These are phyloP conservation scores for Chlorodrepanis virens DNA, from an alignment of 2,113 vertebrate species.

Conservation along the genomic window DNA sequence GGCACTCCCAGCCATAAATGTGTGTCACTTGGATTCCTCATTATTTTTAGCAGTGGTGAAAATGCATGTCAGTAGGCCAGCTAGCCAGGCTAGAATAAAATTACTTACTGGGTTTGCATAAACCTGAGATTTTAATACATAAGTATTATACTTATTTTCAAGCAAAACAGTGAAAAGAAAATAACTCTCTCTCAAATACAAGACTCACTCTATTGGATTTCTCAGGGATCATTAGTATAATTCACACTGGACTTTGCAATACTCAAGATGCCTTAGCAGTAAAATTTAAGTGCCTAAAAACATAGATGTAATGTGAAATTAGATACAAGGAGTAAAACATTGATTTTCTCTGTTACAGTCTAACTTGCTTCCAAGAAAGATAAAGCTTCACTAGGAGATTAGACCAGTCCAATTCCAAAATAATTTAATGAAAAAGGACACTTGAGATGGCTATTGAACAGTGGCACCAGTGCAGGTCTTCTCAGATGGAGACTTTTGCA, in stretches of 20 bases:
- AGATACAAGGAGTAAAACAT: conserved; percentile 34
- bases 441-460: not conserved
- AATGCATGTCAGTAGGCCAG: conserved; percentile 58
- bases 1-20: conserved; percentile 54
- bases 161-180: conserved; percentile 24
- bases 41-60: conserved; percentile 68
- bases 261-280: not conserved
- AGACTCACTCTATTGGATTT: not conserved
- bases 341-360: conserved; percentile 23
- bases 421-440: not conserved
- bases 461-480: rapidly evolving
- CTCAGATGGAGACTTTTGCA: not conserved
- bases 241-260: not conserved
- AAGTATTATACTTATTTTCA: conserved; percentile 48
- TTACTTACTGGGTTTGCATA: conserved; percentile 25
- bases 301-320: conserved; percentile 19
- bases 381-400: conserved; percentile 2
- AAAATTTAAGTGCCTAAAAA: conserved; percentile 40
- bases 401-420: conserved; percentile 1
- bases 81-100: conserved; percentile 63
- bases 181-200: not conserved
- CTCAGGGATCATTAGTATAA: not conserved
- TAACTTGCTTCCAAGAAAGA: conserved; percentile 27
- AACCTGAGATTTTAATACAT: not conserved
- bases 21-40: conserved; percentile 68